Percentiles rank a stretch among this genome's conserved stretches.
These are phyloP conservation scores for Pimephales promelas DNA, from an alignment of 2,113 vertebrate species.

Conservation along the genomic window DNA sequence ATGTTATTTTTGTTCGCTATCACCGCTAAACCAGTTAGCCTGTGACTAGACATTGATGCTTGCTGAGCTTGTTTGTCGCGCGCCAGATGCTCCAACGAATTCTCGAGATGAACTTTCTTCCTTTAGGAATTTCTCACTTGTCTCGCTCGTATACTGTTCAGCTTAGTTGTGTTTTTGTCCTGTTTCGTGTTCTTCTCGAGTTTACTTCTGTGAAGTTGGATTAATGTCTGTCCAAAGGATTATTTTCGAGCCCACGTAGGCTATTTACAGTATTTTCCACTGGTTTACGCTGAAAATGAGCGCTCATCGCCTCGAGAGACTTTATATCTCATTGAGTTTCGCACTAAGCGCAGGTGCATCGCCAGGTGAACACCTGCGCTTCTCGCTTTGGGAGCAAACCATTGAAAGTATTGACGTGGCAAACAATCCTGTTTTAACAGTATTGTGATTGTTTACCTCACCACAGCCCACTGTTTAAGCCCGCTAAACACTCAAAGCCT, in stretches of 20 bases:
- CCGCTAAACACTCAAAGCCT: neutral
- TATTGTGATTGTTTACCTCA: constrained; percentile 15
- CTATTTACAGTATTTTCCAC: neutral
- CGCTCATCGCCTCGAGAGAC: neutral
- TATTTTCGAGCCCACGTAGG: neutral
- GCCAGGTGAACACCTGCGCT: constrained; percentile 33
- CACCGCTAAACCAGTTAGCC: constrained; percentile 23
- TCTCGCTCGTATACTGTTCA: neutral
- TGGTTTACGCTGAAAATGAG: constrained; percentile 4
- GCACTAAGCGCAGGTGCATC: constrained; percentile 38
- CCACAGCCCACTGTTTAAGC: constrained; percentile 5
- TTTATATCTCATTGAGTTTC: neutral
- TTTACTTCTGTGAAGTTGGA: neutral
- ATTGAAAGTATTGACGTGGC: neutral
- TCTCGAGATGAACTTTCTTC: neutral
- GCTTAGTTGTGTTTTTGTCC: neutral
- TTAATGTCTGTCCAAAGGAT: constrained; percentile 27
- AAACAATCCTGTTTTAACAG: neutral
- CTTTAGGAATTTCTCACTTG: neutral
- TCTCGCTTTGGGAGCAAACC: neutral
- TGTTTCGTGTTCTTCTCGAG: neutral
- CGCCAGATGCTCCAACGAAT: neutral
- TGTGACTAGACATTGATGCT: constrained; percentile 5
- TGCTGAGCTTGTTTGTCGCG: neutral
- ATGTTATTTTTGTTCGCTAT: constrained; percentile 16